These are phyloP conservation scores for Crotalus tigris DNA, from an alignment of 2,113 vertebrate species.

Conservation along the genomic window DNA sequence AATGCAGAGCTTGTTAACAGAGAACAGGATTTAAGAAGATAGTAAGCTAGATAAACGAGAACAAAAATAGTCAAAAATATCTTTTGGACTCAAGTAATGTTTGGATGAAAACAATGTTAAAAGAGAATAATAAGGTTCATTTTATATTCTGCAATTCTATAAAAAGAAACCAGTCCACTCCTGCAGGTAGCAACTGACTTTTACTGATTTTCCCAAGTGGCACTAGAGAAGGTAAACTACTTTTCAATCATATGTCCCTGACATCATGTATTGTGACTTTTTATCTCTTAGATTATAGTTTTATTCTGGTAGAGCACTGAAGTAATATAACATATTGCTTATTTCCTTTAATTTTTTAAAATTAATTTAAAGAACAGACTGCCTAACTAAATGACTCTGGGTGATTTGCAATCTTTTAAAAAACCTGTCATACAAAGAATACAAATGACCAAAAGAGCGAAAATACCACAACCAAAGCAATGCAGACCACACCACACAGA, in stretches of 20 bases:
- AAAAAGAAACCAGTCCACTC: not conserved
- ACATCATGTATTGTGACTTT: not conserved
- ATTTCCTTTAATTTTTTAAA: not conserved
- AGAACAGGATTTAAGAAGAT: not conserved
- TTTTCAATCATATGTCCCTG: not conserved
- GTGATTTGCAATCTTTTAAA: not conserved
- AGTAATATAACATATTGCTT: not conserved
- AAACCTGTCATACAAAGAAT: not conserved
- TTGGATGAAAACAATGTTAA: too few relatives aligned
- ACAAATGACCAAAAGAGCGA: not conserved
- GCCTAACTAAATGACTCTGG: not conserved
- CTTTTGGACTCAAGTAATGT: too few relatives aligned
- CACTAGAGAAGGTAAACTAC: not conserved
- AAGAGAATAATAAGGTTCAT: not conserved
- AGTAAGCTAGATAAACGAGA: not conserved
- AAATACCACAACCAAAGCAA: not conserved
- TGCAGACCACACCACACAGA: not conserved
- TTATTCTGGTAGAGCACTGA: not conserved
- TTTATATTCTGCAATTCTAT: not conserved
- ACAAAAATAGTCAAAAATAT: not conserved
- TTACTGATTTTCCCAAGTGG: not conserved
- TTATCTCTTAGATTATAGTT: not conserved
- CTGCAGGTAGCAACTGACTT: not conserved
- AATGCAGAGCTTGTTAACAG: not conserved
- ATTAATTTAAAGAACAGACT: too few relatives aligned